phyloP scores from a whole-genome alignment of 2,113 vertebrate species.

The Takifugu flavidus region DNA sequence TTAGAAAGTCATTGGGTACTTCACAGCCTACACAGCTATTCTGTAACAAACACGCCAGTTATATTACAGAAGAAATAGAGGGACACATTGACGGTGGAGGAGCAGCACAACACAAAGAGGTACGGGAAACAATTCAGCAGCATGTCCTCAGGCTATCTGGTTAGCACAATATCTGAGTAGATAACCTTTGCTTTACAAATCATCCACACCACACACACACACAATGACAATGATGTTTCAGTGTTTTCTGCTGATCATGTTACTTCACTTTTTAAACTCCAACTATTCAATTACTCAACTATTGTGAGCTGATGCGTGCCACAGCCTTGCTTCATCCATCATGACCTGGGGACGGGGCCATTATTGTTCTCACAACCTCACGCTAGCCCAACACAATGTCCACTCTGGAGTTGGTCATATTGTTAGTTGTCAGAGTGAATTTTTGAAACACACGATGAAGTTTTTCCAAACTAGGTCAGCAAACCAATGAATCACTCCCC shows the following conservation, averaged over 20 bases:
- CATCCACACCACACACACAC: background rate
- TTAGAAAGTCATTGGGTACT: too few relatives aligned
- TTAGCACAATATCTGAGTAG: too few relatives aligned
- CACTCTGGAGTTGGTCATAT: constrained; percentile 39
- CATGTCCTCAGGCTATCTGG: too few relatives aligned
- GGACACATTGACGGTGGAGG: too few relatives aligned
- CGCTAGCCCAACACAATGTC: constrained; percentile 12
- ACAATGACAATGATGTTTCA: background rate
- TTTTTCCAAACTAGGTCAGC: constrained; percentile 51
- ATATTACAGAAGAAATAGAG: too few relatives aligned
- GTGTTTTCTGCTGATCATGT: background rate
- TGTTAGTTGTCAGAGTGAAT: constrained; percentile 55
- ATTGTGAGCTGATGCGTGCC: background rate
- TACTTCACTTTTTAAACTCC: background rate
- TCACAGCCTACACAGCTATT: too few relatives aligned
- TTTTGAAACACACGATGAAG: constrained; percentile 46
- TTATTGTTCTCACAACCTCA: constrained; percentile 30
- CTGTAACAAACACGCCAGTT: too few relatives aligned
- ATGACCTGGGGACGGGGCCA: constrained; percentile 15
- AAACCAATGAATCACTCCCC: constrained; percentile 53
- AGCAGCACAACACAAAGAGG: too few relatives aligned
- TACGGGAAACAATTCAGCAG: too few relatives aligned
- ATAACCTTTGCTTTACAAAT: background rate
- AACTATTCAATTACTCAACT: background rate
- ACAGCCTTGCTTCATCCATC: constrained; percentile 9